Evolutionary conservation across 1,140 invertebrate genomes (phyloP).

Genomic region (Drosophila quadrilineata): DNA sequence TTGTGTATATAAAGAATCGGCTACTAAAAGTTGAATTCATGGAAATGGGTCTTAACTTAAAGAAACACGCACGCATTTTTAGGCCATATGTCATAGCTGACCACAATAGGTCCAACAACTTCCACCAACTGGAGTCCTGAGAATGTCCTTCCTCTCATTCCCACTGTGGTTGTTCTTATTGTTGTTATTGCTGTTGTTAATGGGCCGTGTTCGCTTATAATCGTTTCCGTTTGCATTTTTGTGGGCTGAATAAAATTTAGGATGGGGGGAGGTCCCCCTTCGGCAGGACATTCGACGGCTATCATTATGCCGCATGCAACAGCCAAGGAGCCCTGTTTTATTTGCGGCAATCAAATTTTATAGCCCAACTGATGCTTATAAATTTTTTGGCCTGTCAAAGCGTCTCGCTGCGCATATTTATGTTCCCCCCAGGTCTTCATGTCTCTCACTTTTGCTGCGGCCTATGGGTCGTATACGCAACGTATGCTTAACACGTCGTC

Average conservation of each 20-base stretch:
- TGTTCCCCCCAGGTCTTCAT: no score
- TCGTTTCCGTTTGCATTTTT: constrained; percentile 26
- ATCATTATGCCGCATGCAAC: neutral
- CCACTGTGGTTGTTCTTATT: neutral
- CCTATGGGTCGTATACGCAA: constrained; percentile 55
- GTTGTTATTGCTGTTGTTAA: neutral
- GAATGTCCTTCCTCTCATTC: neutral
- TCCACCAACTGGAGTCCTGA: no score
- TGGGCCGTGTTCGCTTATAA: constrained; percentile 14
- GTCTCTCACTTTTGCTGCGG: neutral
- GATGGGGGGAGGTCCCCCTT: no score
- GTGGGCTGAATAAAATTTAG: constrained; percentile 36
- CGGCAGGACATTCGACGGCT: no score
- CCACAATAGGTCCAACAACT: no score
- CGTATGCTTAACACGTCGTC: constrained; percentile 64
- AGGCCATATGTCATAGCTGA: constrained; percentile 46
- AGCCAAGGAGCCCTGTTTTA: no score
- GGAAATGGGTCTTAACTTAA: constrained; percentile 11
- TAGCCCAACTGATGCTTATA: constrained; percentile 71
- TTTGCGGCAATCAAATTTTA: constrained; percentile 73
- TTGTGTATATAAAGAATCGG: no score
- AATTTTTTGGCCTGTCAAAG: constrained; percentile 60
- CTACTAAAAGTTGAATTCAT: constrained; percentile 33
- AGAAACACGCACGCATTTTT: constrained; percentile 22
- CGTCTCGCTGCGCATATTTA: constrained; percentile 52